Evolutionary conservation across 2,888 invertebrate genomes (phyloP).

Genomic region (Brachylomia viminalis): DNA sequence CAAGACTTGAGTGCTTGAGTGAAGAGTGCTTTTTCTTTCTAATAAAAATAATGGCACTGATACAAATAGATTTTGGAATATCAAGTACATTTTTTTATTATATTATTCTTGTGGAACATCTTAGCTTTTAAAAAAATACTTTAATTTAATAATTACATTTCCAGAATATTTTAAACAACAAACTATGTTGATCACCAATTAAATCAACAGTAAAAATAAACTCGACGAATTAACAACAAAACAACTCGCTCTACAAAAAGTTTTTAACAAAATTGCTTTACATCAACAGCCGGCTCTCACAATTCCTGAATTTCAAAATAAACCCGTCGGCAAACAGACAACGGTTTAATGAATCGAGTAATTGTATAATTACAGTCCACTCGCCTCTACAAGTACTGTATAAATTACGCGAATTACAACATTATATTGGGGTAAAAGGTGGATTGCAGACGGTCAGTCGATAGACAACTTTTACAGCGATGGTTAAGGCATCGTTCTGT

Average conservation of each 20-base stretch:
- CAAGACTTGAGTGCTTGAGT: too few species aligned
- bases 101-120: not conserved
- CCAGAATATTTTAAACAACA: not conserved
- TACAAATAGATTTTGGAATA: not conserved
- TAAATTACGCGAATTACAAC: constrained; percentile 52
- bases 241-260: constrained; percentile 33
- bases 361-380: constrained; percentile 69
- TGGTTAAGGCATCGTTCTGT: not conserved
- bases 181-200: constrained; percentile 23
- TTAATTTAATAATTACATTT: not conserved
- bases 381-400: constrained; percentile 41
- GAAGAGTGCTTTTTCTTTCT: too few species aligned
- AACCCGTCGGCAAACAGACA: constrained; percentile 31
- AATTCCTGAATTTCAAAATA: constrained; percentile 39
- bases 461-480: not conserved
- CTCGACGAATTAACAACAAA: constrained; percentile 18
- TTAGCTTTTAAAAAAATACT: not conserved
- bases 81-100: not conserved
- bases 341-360: constrained; percentile 66
- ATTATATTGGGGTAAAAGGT: not conserved
- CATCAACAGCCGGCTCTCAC: constrained; percentile 1
- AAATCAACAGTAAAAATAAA: not conserved
- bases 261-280: constrained; percentile 48
- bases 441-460: not conserved
- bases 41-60: not conserved